Evolutionary conservation across 64 coral and sea anemone species (phyloP), one percentile per base, ranked within the genome.

Genomic region (Anthopleura sola): DNA sequence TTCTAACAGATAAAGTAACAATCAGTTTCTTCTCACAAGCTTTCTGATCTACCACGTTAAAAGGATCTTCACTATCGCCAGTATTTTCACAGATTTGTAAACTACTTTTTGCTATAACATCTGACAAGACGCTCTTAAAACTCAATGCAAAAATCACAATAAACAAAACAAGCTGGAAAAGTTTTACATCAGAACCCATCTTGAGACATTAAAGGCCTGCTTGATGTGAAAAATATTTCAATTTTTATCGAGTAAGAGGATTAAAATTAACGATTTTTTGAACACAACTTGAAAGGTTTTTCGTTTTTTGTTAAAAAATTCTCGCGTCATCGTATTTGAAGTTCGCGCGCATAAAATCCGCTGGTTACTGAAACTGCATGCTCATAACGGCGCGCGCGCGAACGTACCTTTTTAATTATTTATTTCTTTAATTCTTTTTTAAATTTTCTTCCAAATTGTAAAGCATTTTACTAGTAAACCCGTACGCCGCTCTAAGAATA

Each of bases 1-100:
- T 94, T 24, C 82, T 81, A 16, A 99, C 97, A 29, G 93, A 87
- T 84, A 94, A 91, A 16, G 90, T 92, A 2, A 99, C 90, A 37
- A 99, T 94, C 12, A 99, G 84, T 40, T 99, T 99, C 60, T 99
- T 99, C 75, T 99, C 81, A 44, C 97, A 99, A 31, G 87, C 86
- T 87, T 99, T 99, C 4, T 92, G 88, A 81, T 95, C 90, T 7
- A 99, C 90, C n/a, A 99, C 97, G 37, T 94, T 95, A 78, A 88
- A 87, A 1, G 97, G 97, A 68, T 99, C 93, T 39, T 94, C 92
- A 3, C 84, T 84, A 38, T 89, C 71, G 3, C 92, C 97, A 37
- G 97, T 92, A 56, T 99, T 99, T 85, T 99, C 97, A 57, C 97
- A 99, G 33, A 95, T 81, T 9, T 89, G 91, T 24, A 99, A 87